Conservation (phyloP, 2,797 vertebrate genomes). For the Crossoptilon crossoptilon region DNA sequence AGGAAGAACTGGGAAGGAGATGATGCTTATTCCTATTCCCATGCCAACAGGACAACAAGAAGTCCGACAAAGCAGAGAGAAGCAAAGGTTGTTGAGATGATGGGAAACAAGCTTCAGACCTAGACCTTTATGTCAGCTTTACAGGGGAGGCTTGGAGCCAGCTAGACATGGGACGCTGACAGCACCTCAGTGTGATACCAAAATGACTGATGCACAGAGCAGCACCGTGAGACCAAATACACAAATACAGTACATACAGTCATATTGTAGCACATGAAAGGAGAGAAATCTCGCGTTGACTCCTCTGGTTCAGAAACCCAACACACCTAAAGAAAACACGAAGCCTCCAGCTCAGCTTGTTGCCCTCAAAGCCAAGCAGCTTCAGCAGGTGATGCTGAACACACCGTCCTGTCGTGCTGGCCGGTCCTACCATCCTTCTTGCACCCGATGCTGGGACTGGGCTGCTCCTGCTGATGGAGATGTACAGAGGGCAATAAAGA, state of each 20-base stretch:
- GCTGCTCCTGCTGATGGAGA: neutral
- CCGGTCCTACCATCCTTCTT: neutral
- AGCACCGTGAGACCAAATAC: neutral
- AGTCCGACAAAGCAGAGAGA: neutral
- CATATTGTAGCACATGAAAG: neutral
- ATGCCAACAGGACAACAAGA: neutral
- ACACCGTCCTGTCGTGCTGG: neutral
- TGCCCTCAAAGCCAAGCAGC: neutral
- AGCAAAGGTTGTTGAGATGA: neutral
- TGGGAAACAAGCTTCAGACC: neutral
- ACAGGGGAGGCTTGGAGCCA: neutral
- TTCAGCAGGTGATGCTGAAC: neutral
- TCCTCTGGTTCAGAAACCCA: neutral
- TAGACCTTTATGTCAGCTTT: neutral
- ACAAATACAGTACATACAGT: neutral
- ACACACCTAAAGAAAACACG: accelerated
- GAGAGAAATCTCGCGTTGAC: neutral
- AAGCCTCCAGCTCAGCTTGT: neutral
- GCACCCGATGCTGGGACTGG: accelerated
- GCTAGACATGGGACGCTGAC: neutral
- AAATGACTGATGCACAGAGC: neutral
- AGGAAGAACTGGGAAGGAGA: neutral
- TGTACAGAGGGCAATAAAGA: neutral
- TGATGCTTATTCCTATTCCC: neutral
- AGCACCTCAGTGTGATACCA: accelerated